A percentile compares a stretch with the other conserved stretches of the same genome.
phyloP scores from a whole-genome alignment of 2,797 vertebrate species.

The Champsocephalus gunnari region DNA sequence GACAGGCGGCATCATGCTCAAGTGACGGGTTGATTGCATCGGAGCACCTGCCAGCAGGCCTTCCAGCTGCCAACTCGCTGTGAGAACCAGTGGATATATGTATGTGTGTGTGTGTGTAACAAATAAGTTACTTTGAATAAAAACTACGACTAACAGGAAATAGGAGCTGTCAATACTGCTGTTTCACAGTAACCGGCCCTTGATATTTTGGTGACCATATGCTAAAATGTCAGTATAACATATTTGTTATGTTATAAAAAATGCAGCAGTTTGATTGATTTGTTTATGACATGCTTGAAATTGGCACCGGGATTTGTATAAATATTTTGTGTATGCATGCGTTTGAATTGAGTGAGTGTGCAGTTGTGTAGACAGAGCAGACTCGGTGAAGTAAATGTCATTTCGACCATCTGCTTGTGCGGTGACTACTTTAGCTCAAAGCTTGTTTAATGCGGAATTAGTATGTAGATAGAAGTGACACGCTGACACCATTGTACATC shows the following conservation, averaged over 20 bases:
- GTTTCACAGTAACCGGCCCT: background rate
- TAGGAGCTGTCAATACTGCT: conserved; percentile 6
- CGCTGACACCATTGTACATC: conserved; percentile 31
- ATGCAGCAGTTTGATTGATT: conserved; percentile 18
- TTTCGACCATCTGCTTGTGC: conserved; percentile 60
- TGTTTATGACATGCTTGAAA: conserved; percentile 43
- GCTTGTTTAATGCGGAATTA: conserved; percentile 40
- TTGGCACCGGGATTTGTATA: conserved; percentile 7
- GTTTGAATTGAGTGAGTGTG: conserved; percentile 32
- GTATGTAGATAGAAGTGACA: conserved; percentile 44
- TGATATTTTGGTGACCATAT: background rate
- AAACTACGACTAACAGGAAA: conserved; percentile 15
- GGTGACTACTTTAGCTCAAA: conserved; percentile 45
- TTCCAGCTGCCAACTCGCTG: conserved; percentile 58
- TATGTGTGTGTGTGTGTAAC: background rate
- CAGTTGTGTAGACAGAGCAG: conserved; percentile 32
- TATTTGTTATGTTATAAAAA: conserved; percentile 3
- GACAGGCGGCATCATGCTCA: conserved; percentile 59
- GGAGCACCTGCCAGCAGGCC: conserved; percentile 64
- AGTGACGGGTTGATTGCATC: conserved; percentile 67
- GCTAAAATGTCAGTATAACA: background rate
- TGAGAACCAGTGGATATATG: conserved; percentile 32
- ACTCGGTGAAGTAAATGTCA: conserved; percentile 49
- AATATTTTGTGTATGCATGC: conserved; percentile 27
- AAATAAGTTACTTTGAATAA: conserved; percentile 24